Percentiles rank a stretch among this genome's conserved stretches.
Evolutionary conservation across 2,888 invertebrate species (phyloP).

Genomic region (Eupithecia insigniata): DNA sequence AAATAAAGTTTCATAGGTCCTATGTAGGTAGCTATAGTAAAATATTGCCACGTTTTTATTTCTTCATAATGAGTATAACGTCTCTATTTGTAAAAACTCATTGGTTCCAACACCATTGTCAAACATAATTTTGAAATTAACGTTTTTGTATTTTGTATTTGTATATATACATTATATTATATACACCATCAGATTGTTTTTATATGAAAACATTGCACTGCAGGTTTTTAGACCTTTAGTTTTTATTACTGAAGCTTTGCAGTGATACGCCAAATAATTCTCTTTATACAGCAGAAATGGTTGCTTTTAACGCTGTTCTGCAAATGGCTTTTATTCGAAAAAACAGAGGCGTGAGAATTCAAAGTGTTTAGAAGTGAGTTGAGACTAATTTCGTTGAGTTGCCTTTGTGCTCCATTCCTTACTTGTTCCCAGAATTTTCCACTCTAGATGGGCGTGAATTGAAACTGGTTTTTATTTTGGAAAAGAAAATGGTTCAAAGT

Average conservation of each 20-base stretch:
- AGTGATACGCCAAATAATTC: conserved; percentile 29
- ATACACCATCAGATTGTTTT: neutral
- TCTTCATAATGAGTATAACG: no score
- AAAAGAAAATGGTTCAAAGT: neutral
- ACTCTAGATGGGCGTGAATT: neutral
- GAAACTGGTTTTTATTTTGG: neutral
- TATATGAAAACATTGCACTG: neutral
- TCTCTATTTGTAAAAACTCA: no score
- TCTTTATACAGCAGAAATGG: conserved; percentile 50
- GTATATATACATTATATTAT: neutral
- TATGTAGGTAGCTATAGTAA: no score
- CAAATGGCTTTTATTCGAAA: conserved; percentile 51
- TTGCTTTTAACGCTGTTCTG: conserved; percentile 51
- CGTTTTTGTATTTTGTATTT: no score
- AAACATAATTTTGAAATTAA: no score
- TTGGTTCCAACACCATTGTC: no score
- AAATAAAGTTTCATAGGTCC: no score
- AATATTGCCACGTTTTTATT: no score
- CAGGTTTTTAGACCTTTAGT: neutral
- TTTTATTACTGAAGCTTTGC: neutral
- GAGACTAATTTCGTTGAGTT: conserved; percentile 54
- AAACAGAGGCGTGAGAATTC: conserved; percentile 54
- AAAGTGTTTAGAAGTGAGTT: conserved; percentile 49
- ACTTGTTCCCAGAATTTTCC: conserved; percentile 21
- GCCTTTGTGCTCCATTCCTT: conserved; percentile 49